Evolutionary conservation across 1,140 invertebrate species (phyloP).

Genomic region (Zaprionus gabonicus): DNA sequence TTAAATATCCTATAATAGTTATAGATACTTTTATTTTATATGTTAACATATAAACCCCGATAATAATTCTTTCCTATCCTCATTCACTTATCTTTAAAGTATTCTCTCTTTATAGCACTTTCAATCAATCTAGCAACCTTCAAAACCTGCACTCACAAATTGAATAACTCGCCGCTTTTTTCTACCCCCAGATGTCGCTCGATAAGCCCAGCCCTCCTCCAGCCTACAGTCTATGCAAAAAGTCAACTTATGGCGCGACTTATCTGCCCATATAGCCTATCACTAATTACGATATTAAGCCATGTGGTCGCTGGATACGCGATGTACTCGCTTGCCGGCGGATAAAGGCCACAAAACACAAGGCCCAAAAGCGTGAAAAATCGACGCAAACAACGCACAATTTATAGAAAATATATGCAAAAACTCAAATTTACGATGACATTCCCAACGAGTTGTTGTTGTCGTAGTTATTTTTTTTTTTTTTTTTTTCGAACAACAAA

Average conservation of each 20-base stretch:
- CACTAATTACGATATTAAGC: constrained; percentile 50
- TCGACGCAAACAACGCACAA: constrained; percentile 38
- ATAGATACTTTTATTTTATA: no score
- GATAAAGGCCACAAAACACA: constrained; percentile 5
- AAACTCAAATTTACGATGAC: constrained; percentile 43
- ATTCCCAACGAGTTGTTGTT: constrained; percentile 16
- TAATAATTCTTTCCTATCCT: no score
- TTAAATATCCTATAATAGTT: no score
- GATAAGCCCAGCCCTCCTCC: not conserved
- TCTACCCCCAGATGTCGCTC: not conserved
- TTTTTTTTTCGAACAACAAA: constrained; percentile 25
- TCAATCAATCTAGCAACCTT: not conserved
- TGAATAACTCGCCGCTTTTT: not conserved
- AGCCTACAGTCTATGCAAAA: constrained; percentile 26
- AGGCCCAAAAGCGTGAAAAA: constrained; percentile 35
- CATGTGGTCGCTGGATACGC: constrained; percentile 25
- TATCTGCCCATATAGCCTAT: constrained; percentile 32
- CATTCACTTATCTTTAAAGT: not conserved
- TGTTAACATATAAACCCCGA: no score
- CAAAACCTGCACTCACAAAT: not conserved
- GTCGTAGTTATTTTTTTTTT: constrained; percentile 13
- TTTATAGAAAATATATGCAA: constrained; percentile 48
- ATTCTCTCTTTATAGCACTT: not conserved
- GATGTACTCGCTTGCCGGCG: no score
- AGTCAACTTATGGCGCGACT: constrained; percentile 26